Base-by-base conservation (phyloP, 2,888 invertebrate species). In the Adelphocoris suturalis region DNA sequence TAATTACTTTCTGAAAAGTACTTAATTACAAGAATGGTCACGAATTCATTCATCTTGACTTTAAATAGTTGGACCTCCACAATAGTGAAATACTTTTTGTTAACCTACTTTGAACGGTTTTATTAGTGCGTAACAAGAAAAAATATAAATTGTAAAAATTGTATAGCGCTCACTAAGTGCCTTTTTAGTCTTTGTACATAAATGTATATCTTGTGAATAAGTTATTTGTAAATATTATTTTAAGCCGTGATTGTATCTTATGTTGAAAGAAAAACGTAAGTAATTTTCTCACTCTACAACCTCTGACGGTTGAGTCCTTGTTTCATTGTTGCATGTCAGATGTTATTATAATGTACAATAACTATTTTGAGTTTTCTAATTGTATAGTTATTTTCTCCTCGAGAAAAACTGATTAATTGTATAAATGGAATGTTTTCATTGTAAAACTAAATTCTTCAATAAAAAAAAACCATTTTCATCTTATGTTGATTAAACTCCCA, bases 111-210 rank as follows among this genome's bases (percentile, higher is more conserved):
- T 37, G 37, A 37, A 37, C 37, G 37, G 37, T 37, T 37, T 37
- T 37, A 2, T 37, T 4, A 2, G 2, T 7, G 37, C 37, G 37
- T 37, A 37, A 37, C 2, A 37, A 4, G 2, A 7, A 52, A 52
- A 52, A 7, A 52, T 52, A 11, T 52, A 14, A 14, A 27, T 5
- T 78, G 78, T 78, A 78, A 27, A 78, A 78, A 78, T 27, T 78
- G 78, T 78, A 78, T 47, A 78, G 78, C 78, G 78, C 46, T 46
- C 28, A 47, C 47, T n/a, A 78, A 37, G 78, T 78, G 78, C 78
- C 78, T 78, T 78, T 47, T 78, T 37, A 47, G 46, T 78, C 16
- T 46, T 14, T 76, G 76, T 78, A 68, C 19, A 68, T 68, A 19
- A 16, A 11, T 52, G 52, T 52, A 52, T 75, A 47, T 78, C 28